phyloP scores from a whole-genome alignment of 2,888 invertebrate species.

The Torymus auratus region DNA sequence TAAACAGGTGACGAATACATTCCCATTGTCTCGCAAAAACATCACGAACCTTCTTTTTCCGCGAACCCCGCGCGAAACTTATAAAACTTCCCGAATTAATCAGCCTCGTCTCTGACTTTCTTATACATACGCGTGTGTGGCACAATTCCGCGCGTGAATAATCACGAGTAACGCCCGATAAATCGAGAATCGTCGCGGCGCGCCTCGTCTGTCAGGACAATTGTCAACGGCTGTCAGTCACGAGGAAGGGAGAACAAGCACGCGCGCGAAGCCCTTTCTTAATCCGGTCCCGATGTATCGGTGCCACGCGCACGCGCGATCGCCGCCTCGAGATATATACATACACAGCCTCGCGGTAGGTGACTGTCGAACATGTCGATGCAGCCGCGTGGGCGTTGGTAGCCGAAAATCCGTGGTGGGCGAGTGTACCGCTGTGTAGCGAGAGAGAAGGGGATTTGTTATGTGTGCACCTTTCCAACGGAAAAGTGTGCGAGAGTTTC shows the following conservation, averaged over 20 bases:
- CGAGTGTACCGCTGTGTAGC: background rate
- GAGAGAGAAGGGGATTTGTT: too few species aligned
- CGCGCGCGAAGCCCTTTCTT: conserved; percentile 25
- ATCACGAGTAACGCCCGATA: conserved; percentile 10
- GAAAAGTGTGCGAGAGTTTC: background rate
- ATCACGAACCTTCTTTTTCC: background rate
- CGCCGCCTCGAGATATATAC: background rate
- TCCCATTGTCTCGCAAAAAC: conserved; percentile 11
- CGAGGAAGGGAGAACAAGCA: background rate
- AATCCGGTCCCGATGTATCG: conserved; percentile 49
- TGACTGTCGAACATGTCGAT: conserved; percentile 34
- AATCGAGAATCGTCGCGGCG: conserved; percentile 23
- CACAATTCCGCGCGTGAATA: conserved; percentile 22
- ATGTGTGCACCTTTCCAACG: conserved; percentile 26
- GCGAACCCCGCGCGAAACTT: background rate
- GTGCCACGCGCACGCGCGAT: conserved; percentile 9
- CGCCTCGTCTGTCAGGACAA: conserved; percentile 41
- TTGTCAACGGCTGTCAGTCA: conserved; percentile 49
- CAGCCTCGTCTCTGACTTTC: too few species aligned
- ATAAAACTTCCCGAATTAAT: conserved; percentile 15
- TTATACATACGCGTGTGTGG: too few species aligned
- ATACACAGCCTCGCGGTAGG: background rate
- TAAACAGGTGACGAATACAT: background rate
- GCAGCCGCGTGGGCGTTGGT: conserved; percentile 23
- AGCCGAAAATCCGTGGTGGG: conserved; percentile 23